A percentile compares a stretch with the other conserved stretches of the same genome.
Evolutionary conservation across 1,140 invertebrate genomes (phyloP).

Genomic region (Stegodyphus mimosarum): DNA sequence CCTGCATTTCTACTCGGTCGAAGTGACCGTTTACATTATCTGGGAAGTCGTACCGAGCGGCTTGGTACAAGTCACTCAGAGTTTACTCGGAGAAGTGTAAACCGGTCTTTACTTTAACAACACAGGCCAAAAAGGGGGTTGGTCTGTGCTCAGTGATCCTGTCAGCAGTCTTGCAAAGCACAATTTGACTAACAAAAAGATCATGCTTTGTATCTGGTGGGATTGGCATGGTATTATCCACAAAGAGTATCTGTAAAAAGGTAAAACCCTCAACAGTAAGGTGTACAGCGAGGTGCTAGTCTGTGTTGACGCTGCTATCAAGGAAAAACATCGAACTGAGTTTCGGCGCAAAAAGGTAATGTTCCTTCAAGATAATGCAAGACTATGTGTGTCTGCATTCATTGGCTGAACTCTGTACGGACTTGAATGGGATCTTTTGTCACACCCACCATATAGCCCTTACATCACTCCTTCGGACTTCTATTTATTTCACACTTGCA

Average conservation of each 20-base stretch:
- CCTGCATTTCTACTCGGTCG: no score
- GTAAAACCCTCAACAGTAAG: not conserved
- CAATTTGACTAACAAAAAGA: not conserved
- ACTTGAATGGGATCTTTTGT: slow-evolving; percentile 8
- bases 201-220: not conserved
- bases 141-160: not conserved
- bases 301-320: not conserved
- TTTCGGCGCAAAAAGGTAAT: not conserved
- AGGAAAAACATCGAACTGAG: not conserved
- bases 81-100: no score
- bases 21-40: no score
- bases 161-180: not conserved
- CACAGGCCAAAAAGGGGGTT: not conserved
- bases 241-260: not conserved
- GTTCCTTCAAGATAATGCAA: not conserved
- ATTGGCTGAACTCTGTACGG: not conserved
- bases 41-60: no score
- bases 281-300: not conserved
- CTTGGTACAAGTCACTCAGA: no score
- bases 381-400: not conserved
- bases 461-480: not conserved
- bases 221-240: not conserved
- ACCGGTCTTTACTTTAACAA: slow-evolving; percentile 11
- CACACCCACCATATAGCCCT: not conserved
- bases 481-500: not conserved